These are phyloP conservation scores for Orthosia gracilis DNA, from an alignment of 2,888 invertebrate species.

Conservation along the genomic window DNA sequence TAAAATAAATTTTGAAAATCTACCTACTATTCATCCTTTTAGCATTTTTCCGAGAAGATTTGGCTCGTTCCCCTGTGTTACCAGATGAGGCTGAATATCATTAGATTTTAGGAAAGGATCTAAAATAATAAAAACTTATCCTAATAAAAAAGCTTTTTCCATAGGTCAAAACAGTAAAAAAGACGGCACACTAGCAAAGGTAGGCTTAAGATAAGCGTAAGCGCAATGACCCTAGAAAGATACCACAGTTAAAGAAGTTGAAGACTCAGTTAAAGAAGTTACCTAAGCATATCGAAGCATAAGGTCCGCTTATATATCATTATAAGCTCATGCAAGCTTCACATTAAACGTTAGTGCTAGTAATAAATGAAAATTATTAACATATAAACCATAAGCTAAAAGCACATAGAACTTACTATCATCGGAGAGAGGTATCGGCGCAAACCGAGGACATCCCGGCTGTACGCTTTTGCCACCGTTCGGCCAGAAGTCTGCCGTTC, in stretches of 20 bases:
- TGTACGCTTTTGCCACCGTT: constrained; percentile 91
- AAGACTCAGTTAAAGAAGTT: no score
- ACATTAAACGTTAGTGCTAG: not conserved
- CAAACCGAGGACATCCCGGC: constrained; percentile 91
- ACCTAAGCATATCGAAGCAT: not conserved
- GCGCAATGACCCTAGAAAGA: constrained; percentile 1
- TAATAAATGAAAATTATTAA: not conserved
- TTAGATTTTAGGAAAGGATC: constrained; percentile 41
- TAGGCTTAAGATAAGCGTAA: constrained; percentile 10
- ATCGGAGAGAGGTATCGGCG: constrained; percentile 88
- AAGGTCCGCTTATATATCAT: not conserved
- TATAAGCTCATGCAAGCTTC: not conserved
- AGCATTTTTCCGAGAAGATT: constrained; percentile 46
- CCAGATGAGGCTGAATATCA: constrained; percentile 50
- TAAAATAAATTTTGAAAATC: constrained; percentile 36
- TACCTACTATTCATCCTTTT: constrained; percentile 53
- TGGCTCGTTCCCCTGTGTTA: constrained; percentile 45
- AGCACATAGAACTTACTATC: constrained; percentile 80
- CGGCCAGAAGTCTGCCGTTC: constrained; percentile 92
- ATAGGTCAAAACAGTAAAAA: not conserved
- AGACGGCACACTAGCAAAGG: constrained; percentile 1
- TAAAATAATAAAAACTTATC: constrained; percentile 7
- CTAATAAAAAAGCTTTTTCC: not conserved
- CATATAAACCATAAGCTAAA: not conserved
- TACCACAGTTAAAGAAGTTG: no score